Evolutionary conservation across 2,113 vertebrate species (phyloP).

Genomic region (Phalacrocorax pelagicus): DNA sequence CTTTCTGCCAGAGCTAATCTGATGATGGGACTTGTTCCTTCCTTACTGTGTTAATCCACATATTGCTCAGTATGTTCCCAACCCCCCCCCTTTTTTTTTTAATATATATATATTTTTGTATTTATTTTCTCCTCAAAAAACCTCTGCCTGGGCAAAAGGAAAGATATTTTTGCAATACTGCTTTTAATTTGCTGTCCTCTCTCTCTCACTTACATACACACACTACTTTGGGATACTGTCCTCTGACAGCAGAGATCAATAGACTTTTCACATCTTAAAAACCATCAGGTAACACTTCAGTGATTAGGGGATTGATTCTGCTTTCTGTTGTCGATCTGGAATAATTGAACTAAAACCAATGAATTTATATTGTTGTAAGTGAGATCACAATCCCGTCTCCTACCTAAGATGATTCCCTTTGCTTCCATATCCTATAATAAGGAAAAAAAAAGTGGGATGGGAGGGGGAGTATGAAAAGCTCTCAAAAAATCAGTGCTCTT

Average conservation of each 20-base stretch:
- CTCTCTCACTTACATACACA: background rate
- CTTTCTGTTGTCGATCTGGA: background rate
- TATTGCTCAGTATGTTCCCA: background rate
- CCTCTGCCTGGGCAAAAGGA: background rate
- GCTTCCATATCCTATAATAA: background rate
- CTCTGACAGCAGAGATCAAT: slow-evolving; percentile 10
- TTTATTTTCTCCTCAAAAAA: background rate
- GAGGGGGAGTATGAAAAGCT: background rate
- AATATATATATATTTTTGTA: background rate
- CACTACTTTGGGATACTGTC: background rate
- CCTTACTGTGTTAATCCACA: background rate
- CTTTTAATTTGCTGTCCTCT: background rate
- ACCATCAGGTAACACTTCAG: background rate
- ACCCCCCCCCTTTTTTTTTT: background rate
- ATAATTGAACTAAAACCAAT: slow-evolving; percentile 9
- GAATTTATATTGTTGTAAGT: background rate
- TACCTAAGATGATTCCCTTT: background rate
- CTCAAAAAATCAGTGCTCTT: background rate
- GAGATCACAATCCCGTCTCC: background rate
- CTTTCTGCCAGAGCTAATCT: background rate
- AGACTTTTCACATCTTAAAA: slow-evolving; percentile 12
- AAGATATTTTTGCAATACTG: background rate
- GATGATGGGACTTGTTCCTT: background rate
- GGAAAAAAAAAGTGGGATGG: background rate
- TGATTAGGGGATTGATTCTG: background rate